A percentile compares a stretch with the other conserved stretches of the same genome.
phyloP scores from a whole-genome alignment of 2,797 vertebrate genomes.

The Tangara arthus region DNA sequence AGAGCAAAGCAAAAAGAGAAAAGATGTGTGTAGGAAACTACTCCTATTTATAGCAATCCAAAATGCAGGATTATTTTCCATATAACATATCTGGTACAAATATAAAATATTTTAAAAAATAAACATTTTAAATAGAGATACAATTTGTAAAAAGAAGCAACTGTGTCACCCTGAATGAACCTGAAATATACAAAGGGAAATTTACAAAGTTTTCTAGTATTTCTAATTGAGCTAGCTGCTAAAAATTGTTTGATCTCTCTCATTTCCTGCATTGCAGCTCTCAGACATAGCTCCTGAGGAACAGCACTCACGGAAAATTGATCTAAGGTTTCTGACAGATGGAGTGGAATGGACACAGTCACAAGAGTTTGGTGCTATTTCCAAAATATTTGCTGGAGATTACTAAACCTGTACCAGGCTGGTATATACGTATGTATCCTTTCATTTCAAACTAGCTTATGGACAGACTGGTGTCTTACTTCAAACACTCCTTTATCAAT shows the following conservation, averaged over 20 bases:
- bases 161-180: neutral
- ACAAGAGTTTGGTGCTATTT: neutral
- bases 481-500: neutral
- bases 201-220: neutral
- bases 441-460: neutral
- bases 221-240: neutral
- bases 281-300: neutral
- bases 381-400: neutral
- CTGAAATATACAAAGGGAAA: neutral
- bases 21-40: neutral
- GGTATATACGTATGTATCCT: neutral
- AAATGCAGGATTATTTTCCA: neutral
- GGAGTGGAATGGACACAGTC: neutral
- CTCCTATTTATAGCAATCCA: neutral
- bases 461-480: neutral
- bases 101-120: neutral
- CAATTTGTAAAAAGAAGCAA: neutral
- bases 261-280: neutral
- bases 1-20: neutral
- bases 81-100: neutral
- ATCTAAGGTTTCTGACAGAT: neutral
- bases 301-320: neutral
- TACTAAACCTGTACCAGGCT: neutral
- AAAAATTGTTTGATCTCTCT: neutral
- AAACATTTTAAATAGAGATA: neutral